phyloP scores from a whole-genome alignment of 2,797 vertebrate species.

The Coreius guichenoti region DNA sequence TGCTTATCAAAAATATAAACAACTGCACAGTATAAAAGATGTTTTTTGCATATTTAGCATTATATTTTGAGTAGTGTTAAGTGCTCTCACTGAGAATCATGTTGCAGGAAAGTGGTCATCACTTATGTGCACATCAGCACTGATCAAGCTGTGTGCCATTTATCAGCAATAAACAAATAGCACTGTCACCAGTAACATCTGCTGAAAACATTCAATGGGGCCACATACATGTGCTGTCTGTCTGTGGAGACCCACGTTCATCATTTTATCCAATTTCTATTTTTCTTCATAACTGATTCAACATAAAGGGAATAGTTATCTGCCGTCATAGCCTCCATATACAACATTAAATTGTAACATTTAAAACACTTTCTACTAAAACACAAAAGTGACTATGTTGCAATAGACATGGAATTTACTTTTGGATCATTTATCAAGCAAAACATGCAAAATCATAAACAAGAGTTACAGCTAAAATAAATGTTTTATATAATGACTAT shows the following conservation, averaged over 20 bases:
- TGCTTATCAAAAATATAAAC: neutral
- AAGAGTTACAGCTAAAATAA: neutral
- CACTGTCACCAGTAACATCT: slow-evolving; percentile 20
- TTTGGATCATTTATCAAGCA: neutral
- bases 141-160: neutral
- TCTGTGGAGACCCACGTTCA: neutral
- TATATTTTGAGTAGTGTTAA: neutral
- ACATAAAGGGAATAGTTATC: neutral
- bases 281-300: slow-evolving; percentile 5
- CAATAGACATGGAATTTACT: neutral
- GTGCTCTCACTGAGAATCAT: slow-evolving; percentile 7
- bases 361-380: too few relatives aligned
- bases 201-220: slow-evolving; percentile 7
- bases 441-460: neutral
- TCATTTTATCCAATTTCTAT: neutral
- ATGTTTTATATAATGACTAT: neutral
- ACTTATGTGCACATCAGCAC: slow-evolving; percentile 33
- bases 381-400: too few relatives aligned
- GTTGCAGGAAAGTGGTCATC: slow-evolving; percentile 21
- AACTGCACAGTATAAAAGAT: neutral
- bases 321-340: too few relatives aligned
- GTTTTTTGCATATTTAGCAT: neutral
- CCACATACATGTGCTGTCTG: neutral
- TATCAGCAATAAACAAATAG: slow-evolving; percentile 6
- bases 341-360: neutral